These are phyloP conservation scores for Pyrrhosoma nymphula DNA, from an alignment of 2,888 invertebrate genomes.

Conservation along the genomic window DNA sequence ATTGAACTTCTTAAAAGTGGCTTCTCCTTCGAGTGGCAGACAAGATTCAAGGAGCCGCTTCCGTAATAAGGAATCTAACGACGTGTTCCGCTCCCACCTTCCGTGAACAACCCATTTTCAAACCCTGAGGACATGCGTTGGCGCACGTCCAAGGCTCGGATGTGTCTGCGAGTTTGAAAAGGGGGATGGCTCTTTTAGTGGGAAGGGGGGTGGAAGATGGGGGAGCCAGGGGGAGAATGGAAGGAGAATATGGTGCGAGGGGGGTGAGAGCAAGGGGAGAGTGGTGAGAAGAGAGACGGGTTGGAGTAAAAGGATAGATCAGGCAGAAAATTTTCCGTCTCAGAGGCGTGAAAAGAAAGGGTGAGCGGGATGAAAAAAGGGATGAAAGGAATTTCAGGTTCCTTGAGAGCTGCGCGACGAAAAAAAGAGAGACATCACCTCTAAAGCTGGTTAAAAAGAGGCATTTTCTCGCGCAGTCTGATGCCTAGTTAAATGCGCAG, in stretches of 20 bases:
- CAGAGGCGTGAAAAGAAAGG: background rate
- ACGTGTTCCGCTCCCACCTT: background rate
- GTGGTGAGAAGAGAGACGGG: background rate
- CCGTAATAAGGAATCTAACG: slow-evolving; percentile 10
- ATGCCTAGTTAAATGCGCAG: no score
- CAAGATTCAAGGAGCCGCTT: background rate
- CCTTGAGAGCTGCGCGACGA: background rate
- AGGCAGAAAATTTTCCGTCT: slow-evolving; percentile 45
- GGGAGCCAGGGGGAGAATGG: background rate
- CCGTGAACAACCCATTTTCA: background rate
- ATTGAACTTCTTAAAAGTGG: background rate
- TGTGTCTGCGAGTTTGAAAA: background rate
- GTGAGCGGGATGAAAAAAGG: background rate
- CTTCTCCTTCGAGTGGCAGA: background rate
- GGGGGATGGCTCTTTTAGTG: background rate
- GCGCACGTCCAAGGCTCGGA: slow-evolving; percentile 44
- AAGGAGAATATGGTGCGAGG: background rate
- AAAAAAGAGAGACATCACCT: background rate
- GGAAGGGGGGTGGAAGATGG: background rate
- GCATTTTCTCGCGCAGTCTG: no score
- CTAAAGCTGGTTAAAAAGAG: background rate
- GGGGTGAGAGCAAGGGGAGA: background rate
- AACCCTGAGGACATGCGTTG: slow-evolving; percentile 21
- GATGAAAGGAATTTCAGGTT: slow-evolving; percentile 17
- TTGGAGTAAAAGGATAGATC: slow-evolving; percentile 24